Conservation (phyloP, 2,888 invertebrate genomes). For the Copidosoma aretas region DNA sequence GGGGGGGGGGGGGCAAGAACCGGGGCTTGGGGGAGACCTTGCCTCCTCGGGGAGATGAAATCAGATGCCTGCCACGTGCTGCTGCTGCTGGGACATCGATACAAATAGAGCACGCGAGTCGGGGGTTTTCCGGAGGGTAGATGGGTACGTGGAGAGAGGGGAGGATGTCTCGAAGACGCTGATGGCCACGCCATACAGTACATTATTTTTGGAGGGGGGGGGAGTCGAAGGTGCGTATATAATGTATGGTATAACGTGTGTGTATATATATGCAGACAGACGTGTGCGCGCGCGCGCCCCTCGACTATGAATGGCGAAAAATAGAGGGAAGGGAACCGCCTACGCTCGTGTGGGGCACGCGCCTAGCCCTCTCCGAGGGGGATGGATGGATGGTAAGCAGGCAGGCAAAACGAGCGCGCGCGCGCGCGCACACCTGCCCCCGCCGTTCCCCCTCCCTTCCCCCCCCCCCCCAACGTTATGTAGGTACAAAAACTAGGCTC, state of each 20-base stretch:
- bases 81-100: constrained; percentile 40
- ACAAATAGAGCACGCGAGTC: constrained; percentile 26
- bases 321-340: constrained; percentile 52
- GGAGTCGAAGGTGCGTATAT: constrained; percentile 22
- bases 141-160: background rate
- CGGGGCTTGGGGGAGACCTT: constrained; percentile 6
- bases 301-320: constrained; percentile 30
- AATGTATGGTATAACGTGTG: too few species aligned
- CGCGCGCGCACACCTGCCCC: constrained; percentile 60
- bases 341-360: constrained; percentile 63
- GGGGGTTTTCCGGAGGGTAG: constrained; percentile 41
- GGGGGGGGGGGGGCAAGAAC: background rate
- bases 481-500: constrained; percentile 50
- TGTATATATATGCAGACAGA: constrained; percentile 36
- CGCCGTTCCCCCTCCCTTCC: constrained; percentile 43
- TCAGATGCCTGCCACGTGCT: constrained; percentile 47
- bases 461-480: constrained; percentile 43
- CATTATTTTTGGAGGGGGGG: background rate
- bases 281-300: constrained; percentile 24
- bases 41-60: constrained; percentile 31
- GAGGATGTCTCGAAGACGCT: constrained; percentile 21
- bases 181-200: constrained; percentile 6
- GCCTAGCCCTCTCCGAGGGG: constrained; percentile 51
- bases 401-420: constrained; percentile 56
- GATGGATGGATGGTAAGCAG: constrained; percentile 19